These are phyloP conservation scores for Atherinosoma microstoma DNA, from an alignment of 2,797 vertebrate genomes.

Conservation along the genomic window DNA sequence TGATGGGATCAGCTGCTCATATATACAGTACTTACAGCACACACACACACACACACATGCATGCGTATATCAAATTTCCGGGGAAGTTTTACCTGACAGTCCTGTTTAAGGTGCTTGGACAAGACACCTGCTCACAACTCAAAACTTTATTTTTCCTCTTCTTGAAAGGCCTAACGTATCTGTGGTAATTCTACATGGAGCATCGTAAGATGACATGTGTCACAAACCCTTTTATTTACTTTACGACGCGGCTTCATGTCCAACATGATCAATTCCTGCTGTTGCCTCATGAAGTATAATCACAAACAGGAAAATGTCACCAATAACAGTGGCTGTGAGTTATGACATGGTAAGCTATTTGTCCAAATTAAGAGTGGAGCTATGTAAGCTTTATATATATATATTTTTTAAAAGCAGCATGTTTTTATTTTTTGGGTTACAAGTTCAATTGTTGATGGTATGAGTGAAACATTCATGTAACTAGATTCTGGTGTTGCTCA, in stretches of 20 bases:
- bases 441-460: not conserved
- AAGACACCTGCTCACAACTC: conserved; percentile 18
- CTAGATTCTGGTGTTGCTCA: not conserved
- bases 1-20: conserved; percentile 39
- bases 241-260: not conserved
- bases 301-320: not conserved
- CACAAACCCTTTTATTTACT: not conserved
- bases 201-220: too few relatives aligned
- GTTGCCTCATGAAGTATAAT: not conserved
- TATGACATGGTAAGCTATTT: not conserved
- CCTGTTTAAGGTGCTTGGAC: not conserved
- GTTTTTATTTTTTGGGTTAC: not conserved
- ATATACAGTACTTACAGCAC: not conserved
- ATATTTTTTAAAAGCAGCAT: not conserved
- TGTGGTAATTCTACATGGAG: not conserved
- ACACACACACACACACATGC: not conserved
- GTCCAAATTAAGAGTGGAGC: not conserved
- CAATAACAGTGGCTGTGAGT: not conserved
- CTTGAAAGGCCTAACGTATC: not conserved
- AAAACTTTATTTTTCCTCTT: conserved; percentile 2
- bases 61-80: conserved; percentile 19
- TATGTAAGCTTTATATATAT: not conserved
- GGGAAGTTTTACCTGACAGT: conserved; percentile 1
- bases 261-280: not conserved
- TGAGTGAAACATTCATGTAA: not conserved